Conservation (phyloP, 2,888 invertebrate genomes). For the Epsilonema sp. region DNA sequence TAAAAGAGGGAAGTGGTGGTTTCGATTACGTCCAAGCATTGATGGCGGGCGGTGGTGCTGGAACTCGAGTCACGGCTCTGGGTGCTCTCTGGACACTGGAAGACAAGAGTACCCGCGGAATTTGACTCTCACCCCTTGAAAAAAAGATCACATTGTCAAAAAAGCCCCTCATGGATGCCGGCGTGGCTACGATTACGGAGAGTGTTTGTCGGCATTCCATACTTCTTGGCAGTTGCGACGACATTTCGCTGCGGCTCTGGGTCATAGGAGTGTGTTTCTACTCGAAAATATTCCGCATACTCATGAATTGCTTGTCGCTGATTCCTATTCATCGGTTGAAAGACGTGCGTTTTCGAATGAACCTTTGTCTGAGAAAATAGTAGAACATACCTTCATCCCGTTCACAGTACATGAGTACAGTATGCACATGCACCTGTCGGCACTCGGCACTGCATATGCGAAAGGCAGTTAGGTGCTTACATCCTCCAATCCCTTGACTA, state of each 20-base stretch:
- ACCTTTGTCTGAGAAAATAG: neutral
- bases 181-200: neutral
- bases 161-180: no score
- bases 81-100: neutral
- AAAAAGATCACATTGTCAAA: no score
- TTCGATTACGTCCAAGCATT: neutral
- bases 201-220: no score
- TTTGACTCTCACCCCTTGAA: no score
- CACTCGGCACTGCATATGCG: neutral
- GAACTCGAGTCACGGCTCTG: neutral
- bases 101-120: conserved; percentile 1
- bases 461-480: conserved; percentile 22
- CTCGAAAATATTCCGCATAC: conserved; percentile 78
- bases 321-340: conserved; percentile 36
- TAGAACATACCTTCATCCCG: no score
- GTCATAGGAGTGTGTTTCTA: conserved; percentile 80
- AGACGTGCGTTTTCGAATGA: neutral
- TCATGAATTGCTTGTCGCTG: conserved; percentile 82
- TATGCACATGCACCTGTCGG: neutral
- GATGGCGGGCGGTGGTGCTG: neutral
- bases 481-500: conserved; percentile 68
- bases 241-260: conserved; percentile 84
- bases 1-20: no score
- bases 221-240: conserved; percentile 32
- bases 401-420: neutral